Base-by-base conservation (phyloP, 1,140 invertebrate species). In the Galendromus occidentalis region DNA sequence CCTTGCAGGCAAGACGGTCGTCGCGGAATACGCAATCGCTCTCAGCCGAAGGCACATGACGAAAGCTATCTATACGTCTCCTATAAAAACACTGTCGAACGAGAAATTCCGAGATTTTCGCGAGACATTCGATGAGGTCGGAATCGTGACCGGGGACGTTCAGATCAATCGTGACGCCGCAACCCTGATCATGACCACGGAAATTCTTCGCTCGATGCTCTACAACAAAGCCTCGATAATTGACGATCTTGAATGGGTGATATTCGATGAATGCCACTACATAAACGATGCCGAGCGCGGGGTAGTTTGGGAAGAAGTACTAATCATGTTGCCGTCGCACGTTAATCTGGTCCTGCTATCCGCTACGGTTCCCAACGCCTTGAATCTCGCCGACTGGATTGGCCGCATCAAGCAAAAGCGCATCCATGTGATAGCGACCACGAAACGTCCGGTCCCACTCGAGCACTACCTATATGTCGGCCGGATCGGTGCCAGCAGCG, bases 241-340 rank as follows among this genome's bases (percentile, higher is more conserved):
- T 2, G 80, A 91, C 65, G 94, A 98, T 78, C 78, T 99, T 51
- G 94, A 99, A 75, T 98, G 91, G 82, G 95, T 98, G 2, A 93
- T 99, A 71, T 98, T 99, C 75, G 96, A 99, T 76, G 96, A 99
- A 80, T 93, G 98, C 28, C 95, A 99, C 76, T 99, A 98, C 72
- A 91, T 99, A 55, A 99, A 98, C 75, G 90, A 99, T 79, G 82
- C 85, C 64, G 92, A 98, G 82, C 80, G 96, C 70, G 96, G 96
- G 18, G 92, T 98, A 72, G 95, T 99, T 1, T 99, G 96, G 95
- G 96, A 99, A 78, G 94, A 98, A 78, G 91, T 94, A 18, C 79
- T 99, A 0, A 99, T 99, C 70, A 82, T 99, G 73, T 75, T 99
- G 42, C 94, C 94, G 0, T 81, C 85, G 17, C 88, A 93, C 74